Evolutionary conservation across 92 coral and sea anemone genomes (phyloP), one percentile per base, ranked within the genome.

Genomic region (Epizoanthus stellaris): DNA sequence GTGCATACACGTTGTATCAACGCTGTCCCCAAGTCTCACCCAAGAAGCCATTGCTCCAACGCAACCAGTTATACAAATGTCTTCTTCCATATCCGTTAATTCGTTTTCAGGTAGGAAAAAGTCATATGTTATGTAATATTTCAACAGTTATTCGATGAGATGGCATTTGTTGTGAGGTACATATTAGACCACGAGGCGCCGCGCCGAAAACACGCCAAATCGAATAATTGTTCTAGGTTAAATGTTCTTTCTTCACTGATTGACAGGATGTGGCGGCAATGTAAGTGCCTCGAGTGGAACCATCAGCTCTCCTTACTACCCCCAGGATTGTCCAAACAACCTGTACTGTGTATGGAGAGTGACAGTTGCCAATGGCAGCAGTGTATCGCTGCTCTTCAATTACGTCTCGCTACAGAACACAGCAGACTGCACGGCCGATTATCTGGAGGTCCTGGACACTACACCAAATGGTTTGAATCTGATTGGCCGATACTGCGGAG

Each of bases 191-290:
- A 30, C 1, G 36, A 30, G 36, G 36, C 36, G 36, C 36, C 36
- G 0, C 1, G 36, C 36, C 36, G 2, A 65, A 65, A 2, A 30
- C 15, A 65, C 12, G 13, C 20, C 13, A 23, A 65, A 8, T 14
- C 17, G 6, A 65, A 5, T 6, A 10, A 3, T 9, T 25, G 0
- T 21, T 11, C 3, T 21, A 64, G 14, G 17, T 23, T 65, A 10
- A 11, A 39, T 15, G 11, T 79, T 45, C 53, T 36, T 36, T 76
- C 30, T 0, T 19, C n/a, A 1, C 9, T 61, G 2, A 34, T 65
- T 67, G 30, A n/a, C 70, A 79, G 83, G 83, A 23, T 79, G 83
- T 63, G 83, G 83, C 3, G 83, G 83, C 17, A 79, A 79, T 62
- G 52, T 79, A 19, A 58, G 71, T 79, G 71, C 60, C 38, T 5